phyloP scores from a whole-genome alignment of 30 jellyfish, hydroid and myxozoan species.

The Cassiopea xamachana region DNA sequence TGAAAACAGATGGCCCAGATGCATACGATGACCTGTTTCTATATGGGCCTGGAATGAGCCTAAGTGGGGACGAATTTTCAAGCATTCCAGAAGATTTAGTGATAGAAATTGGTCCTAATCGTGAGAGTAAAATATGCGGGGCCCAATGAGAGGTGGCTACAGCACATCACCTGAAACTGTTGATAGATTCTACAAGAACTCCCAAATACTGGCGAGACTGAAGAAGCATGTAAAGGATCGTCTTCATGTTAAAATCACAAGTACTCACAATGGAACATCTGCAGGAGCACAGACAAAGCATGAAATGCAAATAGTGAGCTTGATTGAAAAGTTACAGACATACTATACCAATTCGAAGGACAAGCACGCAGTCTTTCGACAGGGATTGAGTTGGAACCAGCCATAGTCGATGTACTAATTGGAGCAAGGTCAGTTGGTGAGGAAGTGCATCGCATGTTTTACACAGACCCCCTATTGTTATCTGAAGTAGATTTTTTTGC shows the following conservation, averaged over 20 bases:
- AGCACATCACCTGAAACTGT: slow-evolving; percentile 66
- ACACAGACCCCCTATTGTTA: slow-evolving; percentile 16
- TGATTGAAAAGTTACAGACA: slow-evolving; percentile 54
- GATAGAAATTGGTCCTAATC: slow-evolving; percentile 58
- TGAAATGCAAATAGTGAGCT: slow-evolving; percentile 44
- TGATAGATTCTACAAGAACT: slow-evolving; percentile 48
- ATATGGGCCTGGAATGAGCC: slow-evolving; percentile 52
- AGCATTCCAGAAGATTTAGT: slow-evolving; percentile 63
- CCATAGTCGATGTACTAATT: slow-evolving; percentile 58
- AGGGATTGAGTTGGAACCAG: slow-evolving; percentile 62
- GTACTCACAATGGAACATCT: slow-evolving; percentile 49
- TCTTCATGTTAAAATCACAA: slow-evolving; percentile 42
- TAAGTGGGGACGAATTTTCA: slow-evolving; percentile 52
- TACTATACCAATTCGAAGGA: slow-evolving; percentile 53
- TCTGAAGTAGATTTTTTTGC: slow-evolving; percentile 50
- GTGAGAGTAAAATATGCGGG: slow-evolving; percentile 56
- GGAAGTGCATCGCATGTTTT: slow-evolving; percentile 58
- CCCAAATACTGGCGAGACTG: slow-evolving; percentile 61
- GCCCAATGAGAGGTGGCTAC: slow-evolving; percentile 68
- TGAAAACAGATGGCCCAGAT: slow-evolving; percentile 62
- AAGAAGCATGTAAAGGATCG: slow-evolving; percentile 57
- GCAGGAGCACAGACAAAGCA: slow-evolving; percentile 46
- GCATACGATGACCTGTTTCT: slow-evolving; percentile 51
- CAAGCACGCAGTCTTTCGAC: slow-evolving; percentile 62
- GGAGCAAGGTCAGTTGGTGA: slow-evolving; percentile 75